Base-by-base conservation (phyloP, 2,888 invertebrate genomes). In the Dysmachus trigonus region DNA sequence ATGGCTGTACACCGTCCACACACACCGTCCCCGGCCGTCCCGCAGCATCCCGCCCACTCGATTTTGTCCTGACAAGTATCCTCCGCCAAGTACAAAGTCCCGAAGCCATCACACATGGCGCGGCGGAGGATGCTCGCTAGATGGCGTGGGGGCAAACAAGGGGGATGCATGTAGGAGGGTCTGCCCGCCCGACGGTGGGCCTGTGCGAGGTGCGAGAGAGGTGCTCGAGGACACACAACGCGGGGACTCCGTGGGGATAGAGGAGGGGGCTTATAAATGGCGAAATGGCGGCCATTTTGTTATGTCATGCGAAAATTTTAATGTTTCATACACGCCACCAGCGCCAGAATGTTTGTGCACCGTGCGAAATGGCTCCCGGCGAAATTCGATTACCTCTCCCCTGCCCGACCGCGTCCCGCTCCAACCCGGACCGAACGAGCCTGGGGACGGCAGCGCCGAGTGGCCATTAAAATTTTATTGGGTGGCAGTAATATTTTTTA, bases 241-340 rank as follows among this genome's bases (percentile, higher is more conserved):
- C 13, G 72, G 41, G 83, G 79, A n/a, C n/a, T n/a, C n/a, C n/a
- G 4, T 31, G 81, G 27, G 81, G 73, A 47, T n/a, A n/a, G n/a
- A n/a, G n/a, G n/a, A n/a, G n/a, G n/a, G 88, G 88, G 88, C 88
- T 88, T 88, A 87, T 88, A 88, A 88, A 88, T 88, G 87, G 87
- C 87, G 88, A 88, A 79, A 89, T 88, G 88, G 88, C 89, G 88
- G 89, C 89, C 89, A 89, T 89, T 89, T 89, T 89, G 89, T 88
- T 88, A 87, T 86, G 86, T 87, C 87, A 87, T 87, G 85, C 86
- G 85, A 87, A 86, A 86, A 87, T 87, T 87, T 87, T 87, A 86
- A 87, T 87, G 86, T 86, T 87, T 85, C 85, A 79, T 72, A 87
- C 35, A 73, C 38, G 47, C 71, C 38, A 38, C 27, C 62, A 62